phyloP scores from a whole-genome alignment of 2,797 vertebrate species.

The Mycteria americana region DNA sequence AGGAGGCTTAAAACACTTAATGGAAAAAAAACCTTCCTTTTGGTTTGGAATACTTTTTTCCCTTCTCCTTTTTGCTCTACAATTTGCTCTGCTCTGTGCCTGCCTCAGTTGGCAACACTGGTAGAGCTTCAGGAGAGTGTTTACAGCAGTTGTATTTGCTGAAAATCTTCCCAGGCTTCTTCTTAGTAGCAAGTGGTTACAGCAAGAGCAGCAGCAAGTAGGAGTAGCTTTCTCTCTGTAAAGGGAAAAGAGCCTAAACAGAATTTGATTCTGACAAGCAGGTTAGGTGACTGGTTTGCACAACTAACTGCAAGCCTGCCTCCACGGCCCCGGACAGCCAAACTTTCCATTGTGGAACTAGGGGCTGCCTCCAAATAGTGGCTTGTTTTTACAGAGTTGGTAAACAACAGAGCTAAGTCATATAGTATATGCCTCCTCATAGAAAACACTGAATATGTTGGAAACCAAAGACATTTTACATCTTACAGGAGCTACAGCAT shows the following conservation, averaged over 20 bases:
- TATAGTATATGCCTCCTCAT: not conserved
- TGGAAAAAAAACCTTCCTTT: slow-evolving; percentile 16
- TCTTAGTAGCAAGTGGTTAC: not conserved
- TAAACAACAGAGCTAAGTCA: not conserved
- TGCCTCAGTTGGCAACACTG: not conserved
- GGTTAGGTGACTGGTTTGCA: not conserved
- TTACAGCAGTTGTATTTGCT: not conserved
- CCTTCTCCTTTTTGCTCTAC: not conserved
- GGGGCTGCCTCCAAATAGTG: not conserved
- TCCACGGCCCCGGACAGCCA: not conserved
- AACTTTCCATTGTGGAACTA: accelerated
- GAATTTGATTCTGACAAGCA: not conserved
- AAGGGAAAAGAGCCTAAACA: not conserved
- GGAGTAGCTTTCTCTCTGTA: not conserved
- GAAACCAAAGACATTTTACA: not conserved
- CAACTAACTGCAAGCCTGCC: not conserved
- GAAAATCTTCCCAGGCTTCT: not conserved
- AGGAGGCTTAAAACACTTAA: not conserved
- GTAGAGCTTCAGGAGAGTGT: not conserved
- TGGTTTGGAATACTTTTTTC: not conserved
- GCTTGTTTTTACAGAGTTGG: not conserved
- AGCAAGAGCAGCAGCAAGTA: not conserved
- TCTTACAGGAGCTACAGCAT: not conserved
- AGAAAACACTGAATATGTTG: not conserved
- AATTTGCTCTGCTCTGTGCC: not conserved